phyloP scores from a whole-genome alignment of 2,797 vertebrate genomes.

The Neostethus bicornis region DNA sequence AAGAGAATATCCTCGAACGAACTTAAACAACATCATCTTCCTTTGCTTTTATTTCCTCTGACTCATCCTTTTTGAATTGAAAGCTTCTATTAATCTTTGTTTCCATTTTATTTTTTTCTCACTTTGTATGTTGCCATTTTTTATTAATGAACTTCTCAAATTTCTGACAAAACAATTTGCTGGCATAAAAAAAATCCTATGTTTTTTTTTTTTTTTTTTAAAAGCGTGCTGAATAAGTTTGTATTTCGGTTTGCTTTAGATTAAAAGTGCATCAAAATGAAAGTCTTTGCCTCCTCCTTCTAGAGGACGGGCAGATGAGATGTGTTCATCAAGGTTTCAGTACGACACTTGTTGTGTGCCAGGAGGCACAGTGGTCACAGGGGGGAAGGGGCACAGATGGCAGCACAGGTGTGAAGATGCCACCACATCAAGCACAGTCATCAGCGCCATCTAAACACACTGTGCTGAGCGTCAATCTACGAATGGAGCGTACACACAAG shows the following conservation, averaged over 20 bases:
- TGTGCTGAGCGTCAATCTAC: conserved; percentile 42
- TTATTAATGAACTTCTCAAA: no score
- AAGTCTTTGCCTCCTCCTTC: conserved; percentile 35
- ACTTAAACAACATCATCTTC: background rate
- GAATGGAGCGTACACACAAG: conserved; percentile 20
- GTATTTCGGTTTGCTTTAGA: background rate
- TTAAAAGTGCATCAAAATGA: background rate
- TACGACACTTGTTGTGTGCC: conserved; percentile 60
- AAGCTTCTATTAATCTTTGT: no score
- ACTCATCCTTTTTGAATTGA: no score
- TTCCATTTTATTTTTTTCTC: no score
- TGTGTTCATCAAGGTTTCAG: conserved; percentile 65
- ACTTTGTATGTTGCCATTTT: no score
- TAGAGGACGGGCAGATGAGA: conserved; percentile 69
- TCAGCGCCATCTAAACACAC: conserved; percentile 71
- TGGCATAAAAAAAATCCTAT: background rate
- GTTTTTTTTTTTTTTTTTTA: no score
- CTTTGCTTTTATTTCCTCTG: background rate
- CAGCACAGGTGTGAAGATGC: conserved; percentile 78
- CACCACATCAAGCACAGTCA: conserved; percentile 78
- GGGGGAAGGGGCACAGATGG: conserved; percentile 77
- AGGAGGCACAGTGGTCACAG: conserved; percentile 63
- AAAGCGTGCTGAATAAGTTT: background rate
- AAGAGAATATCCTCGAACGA: conserved; percentile 11
- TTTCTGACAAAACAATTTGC: no score